Evolutionary conservation across 2,888 invertebrate species (phyloP).

Genomic region (Melinaea menophilus): DNA sequence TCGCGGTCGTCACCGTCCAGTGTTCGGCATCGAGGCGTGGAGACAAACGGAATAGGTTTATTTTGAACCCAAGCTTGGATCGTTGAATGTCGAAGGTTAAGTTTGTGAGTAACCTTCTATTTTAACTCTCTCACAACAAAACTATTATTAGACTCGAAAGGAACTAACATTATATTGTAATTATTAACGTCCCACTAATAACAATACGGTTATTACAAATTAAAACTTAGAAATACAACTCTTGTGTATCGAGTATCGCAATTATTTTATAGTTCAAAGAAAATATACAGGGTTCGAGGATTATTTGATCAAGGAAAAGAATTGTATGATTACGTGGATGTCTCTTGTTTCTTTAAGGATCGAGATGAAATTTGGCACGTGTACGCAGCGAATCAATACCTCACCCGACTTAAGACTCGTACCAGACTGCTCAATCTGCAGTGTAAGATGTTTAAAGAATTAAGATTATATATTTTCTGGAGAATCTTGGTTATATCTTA

Average conservation of each 20-base stretch:
- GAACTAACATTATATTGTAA: neutral
- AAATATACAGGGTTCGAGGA: too few relatives aligned
- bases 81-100: conserved; percentile 11
- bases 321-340: too few relatives aligned
- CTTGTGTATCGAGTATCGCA: too few relatives aligned
- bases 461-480: neutral
- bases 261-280: too few relatives aligned
- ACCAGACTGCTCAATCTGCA: neutral
- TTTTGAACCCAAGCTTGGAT: conserved; percentile 32
- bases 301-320: too few relatives aligned
- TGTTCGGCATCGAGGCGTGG: conserved; percentile 18
- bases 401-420: neutral
- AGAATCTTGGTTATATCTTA: neutral
- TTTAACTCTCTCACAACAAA: neutral
- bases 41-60: conserved; percentile 33
- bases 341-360: neutral
- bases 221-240: too few relatives aligned
- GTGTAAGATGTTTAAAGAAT: neutral
- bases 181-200: neutral
- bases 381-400: neutral
- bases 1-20: too few relatives aligned
- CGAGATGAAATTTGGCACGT: conserved; percentile 1
- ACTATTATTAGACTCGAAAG: neutral
- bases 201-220: too few relatives aligned
- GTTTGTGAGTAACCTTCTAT: neutral